phyloP scores from a whole-genome alignment of 2,888 invertebrate genomes.

The Drosophila hamatofila region DNA sequence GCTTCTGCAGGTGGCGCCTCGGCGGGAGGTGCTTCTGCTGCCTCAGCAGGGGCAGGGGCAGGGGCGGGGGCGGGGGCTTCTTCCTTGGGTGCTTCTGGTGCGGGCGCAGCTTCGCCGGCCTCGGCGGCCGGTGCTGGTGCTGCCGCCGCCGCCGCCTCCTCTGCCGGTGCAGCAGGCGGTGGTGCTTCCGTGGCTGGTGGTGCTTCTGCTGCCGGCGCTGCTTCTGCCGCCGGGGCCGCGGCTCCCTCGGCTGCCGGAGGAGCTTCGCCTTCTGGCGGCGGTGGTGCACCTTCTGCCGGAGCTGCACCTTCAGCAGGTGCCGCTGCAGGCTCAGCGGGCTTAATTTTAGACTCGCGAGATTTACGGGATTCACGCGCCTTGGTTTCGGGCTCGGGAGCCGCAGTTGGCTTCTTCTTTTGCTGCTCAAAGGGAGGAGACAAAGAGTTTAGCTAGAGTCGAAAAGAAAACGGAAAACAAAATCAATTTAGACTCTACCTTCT shows the following conservation, averaged over 20 bases:
- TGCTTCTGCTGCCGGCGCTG: conserved; percentile 11
- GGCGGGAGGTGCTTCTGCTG: conserved; percentile 5
- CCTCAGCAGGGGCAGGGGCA: conserved; percentile 6
- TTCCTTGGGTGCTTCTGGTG: conserved; percentile 7
- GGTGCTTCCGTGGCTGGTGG: conserved; percentile 9
- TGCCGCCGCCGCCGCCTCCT: conserved; percentile 5
- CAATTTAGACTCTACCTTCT: conserved; percentile 72
- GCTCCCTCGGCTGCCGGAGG: conserved; percentile 4
- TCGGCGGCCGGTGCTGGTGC: conserved; percentile 16
- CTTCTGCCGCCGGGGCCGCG: conserved; percentile 3
- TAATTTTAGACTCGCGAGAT: conserved; percentile 1
- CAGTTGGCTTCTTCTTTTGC: conserved; percentile 15
- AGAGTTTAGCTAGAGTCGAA: background rate
- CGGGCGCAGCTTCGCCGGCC: background rate
- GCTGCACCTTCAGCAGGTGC: conserved; percentile 20
- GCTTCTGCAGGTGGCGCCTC: conserved; percentile 21
- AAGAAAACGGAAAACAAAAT: background rate
- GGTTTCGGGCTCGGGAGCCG: background rate
- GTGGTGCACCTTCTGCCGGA: background rate
- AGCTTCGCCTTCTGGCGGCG: background rate
- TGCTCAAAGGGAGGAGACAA: background rate
- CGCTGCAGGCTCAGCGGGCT: background rate
- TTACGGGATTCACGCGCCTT: background rate
- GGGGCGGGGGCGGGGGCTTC: conserved; percentile 1
- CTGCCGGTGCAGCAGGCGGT: conserved; percentile 17